These are phyloP conservation scores for Malurus leucopterus DNA, from an alignment of 2,797 vertebrate species.

Conservation along the genomic window DNA sequence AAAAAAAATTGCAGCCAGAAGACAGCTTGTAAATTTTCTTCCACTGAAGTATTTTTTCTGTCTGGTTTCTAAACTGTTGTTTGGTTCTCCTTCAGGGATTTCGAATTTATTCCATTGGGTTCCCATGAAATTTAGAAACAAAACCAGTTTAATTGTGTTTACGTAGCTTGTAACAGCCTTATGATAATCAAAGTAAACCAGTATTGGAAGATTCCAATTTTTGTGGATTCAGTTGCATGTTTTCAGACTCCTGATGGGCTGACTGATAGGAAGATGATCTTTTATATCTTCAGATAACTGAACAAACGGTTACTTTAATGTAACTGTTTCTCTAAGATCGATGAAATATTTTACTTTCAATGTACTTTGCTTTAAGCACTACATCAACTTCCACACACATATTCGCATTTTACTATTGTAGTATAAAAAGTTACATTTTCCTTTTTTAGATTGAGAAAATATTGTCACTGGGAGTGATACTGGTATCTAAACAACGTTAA, in stretches of 20 bases:
- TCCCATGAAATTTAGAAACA: background rate
- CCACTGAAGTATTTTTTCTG: background rate
- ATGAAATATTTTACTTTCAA: background rate
- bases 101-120: background rate
- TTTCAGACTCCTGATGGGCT: background rate
- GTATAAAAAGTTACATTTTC: background rate
- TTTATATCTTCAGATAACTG: background rate
- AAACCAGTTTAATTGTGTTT: background rate
- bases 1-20: background rate
- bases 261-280: background rate
- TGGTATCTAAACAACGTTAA: background rate
- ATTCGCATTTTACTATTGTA: background rate
- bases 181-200: background rate
- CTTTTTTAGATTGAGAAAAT: background rate
- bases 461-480: background rate
- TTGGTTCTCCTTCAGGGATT: background rate
- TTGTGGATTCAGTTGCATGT: background rate
- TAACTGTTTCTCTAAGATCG: background rate
- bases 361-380: rapidly evolving
- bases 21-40: background rate
- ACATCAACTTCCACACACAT: background rate
- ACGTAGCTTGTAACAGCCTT: conserved; percentile 1
- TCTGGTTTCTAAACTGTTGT: background rate
- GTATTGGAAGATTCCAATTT: background rate
- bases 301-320: background rate